Evolutionary conservation across 2,888 invertebrate genomes (phyloP).

Genomic region (Amaurobius ferox): DNA sequence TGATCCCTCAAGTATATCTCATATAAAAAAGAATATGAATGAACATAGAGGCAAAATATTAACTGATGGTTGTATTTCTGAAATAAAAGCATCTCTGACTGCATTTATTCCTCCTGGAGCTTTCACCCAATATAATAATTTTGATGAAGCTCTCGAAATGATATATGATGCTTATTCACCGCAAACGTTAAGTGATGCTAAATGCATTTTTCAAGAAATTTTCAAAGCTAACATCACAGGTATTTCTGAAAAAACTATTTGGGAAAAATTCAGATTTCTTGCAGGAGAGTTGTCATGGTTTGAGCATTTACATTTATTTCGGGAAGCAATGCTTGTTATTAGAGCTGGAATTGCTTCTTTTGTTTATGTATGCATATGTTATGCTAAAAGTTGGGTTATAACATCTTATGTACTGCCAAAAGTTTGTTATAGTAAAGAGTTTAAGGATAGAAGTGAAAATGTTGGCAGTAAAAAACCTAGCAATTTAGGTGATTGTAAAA

Average conservation of each 20-base stretch:
- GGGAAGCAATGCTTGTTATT: constrained; percentile 19
- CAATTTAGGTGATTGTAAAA: background rate
- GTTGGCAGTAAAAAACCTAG: background rate
- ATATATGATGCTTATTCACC: constrained; percentile 29
- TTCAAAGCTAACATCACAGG: background rate
- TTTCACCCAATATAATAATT: background rate
- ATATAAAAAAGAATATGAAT: background rate
- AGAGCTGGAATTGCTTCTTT: constrained; percentile 33
- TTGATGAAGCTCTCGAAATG: background rate
- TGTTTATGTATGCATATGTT: constrained; percentile 33
- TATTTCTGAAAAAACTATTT: constrained; percentile 21
- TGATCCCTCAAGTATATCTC: background rate
- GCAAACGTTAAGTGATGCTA: constrained; percentile 35
- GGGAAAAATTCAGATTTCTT: constrained; percentile 23
- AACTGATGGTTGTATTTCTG: constrained; percentile 10
- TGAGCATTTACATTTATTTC: constrained; percentile 27
- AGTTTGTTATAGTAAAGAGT: background rate
- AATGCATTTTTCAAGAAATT: constrained; percentile 32
- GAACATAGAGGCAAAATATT: background rate
- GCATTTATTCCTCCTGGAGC: constrained; percentile 12
- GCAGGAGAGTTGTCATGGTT: constrained; percentile 34
- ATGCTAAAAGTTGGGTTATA: constrained; percentile 33
- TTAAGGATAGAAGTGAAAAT: background rate
- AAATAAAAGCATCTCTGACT: constrained; percentile 5
- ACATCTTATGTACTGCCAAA: constrained; percentile 7